These are phyloP conservation scores for Eugnorisma glareosa DNA, from an alignment of 2,888 invertebrate species.

Conservation along the genomic window DNA sequence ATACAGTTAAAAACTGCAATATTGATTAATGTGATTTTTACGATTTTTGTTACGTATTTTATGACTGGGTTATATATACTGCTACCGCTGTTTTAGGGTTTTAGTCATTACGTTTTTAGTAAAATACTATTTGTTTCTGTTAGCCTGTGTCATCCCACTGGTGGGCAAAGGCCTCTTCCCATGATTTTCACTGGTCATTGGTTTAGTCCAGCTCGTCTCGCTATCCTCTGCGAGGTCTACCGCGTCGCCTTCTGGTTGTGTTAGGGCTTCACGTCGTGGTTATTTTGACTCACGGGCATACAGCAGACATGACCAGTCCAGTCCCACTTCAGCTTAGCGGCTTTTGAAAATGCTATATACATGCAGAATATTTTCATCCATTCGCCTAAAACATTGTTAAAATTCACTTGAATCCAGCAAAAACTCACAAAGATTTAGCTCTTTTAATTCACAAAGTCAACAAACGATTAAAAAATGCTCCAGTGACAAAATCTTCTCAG, in stretches of 20 bases:
- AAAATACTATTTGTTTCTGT: not conserved
- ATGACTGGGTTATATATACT: not conserved
- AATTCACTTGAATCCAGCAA: not conserved
- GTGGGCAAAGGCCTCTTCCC: too few relatives aligned
- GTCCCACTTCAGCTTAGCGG: too few relatives aligned
- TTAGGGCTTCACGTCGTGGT: too few relatives aligned
- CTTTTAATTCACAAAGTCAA: slow-evolving; percentile 20
- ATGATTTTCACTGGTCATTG: too few relatives aligned
- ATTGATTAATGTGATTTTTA: slow-evolving; percentile 45
- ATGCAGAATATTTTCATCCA: not conserved
- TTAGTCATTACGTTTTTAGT: not conserved
- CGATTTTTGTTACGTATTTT: slow-evolving; percentile 22
- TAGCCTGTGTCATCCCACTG: too few relatives aligned
- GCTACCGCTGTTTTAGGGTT: not conserved
- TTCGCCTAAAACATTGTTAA: not conserved
- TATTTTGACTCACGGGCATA: too few relatives aligned
- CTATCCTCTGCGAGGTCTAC: too few relatives aligned
- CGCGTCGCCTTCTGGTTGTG: too few relatives aligned
- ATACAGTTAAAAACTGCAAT: slow-evolving; percentile 35
- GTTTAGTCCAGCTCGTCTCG: too few relatives aligned
- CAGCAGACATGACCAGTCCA: too few relatives aligned
- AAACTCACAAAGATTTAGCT: not conserved
- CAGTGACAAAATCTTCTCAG: slow-evolving; percentile 13
- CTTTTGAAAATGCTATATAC: too few relatives aligned
- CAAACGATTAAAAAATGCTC: slow-evolving; percentile 19